phyloP scores from a whole-genome alignment of 1,140 invertebrate genomes.

The Archivesica marissinica region DNA sequence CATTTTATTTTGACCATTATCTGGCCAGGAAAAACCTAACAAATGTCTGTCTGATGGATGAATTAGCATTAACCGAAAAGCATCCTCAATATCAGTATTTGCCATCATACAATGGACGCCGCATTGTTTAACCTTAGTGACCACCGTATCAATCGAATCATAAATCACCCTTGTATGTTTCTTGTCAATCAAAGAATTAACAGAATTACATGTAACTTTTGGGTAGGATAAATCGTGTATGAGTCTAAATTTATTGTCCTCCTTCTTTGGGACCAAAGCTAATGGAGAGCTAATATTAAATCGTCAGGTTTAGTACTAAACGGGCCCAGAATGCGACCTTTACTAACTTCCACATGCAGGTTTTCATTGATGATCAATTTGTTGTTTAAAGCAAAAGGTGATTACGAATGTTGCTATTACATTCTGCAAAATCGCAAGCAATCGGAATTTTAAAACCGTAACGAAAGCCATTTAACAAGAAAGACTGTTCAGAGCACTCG shows the following conservation, averaged over 20 bases:
- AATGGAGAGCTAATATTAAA: slow-evolving; percentile 2
- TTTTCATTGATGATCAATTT: no score
- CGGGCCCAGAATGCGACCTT: no score
- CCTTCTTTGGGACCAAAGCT: background rate
- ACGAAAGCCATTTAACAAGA: background rate
- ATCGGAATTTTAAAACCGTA: background rate
- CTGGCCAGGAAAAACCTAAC: background rate
- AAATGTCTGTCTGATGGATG: background rate
- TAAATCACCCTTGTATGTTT: background rate
- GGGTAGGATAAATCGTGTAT: slow-evolving; percentile 15
- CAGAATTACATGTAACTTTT: background rate
- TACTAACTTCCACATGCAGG: no score
- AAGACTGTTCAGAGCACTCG: background rate
- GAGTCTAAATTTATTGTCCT: no score
- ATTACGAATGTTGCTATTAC: no score
- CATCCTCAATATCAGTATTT: no score
- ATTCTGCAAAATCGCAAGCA: background rate
- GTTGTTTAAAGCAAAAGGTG: background rate
- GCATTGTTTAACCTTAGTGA: background rate
- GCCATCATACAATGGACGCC: background rate
- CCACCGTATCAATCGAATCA: slow-evolving; percentile 19
- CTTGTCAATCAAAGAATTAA: no score
- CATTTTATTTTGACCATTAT: background rate
- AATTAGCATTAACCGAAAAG: no score
- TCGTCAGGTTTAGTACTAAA: background rate